Conservation (phyloP, 2,113 vertebrate species). For the Tursiops truncatus region DNA sequence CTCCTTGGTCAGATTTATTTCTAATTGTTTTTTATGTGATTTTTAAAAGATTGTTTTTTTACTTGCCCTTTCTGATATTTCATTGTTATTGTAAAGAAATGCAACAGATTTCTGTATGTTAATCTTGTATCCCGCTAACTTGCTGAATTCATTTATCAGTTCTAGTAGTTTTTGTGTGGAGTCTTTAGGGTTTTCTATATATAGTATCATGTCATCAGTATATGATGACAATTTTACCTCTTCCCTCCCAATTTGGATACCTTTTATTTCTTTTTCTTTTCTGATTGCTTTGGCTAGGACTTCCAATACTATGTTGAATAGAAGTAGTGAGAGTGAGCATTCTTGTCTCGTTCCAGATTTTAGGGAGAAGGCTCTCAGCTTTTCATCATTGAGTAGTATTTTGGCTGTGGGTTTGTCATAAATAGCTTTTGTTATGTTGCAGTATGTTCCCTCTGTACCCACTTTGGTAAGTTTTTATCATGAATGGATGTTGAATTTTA, state of each 20-base stretch:
- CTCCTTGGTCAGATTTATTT: neutral
- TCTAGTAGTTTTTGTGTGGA: neutral
- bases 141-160: neutral
- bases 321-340: neutral
- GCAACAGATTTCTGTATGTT: neutral
- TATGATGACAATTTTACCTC: neutral
- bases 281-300: neutral
- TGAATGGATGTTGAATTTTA: neutral
- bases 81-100: neutral
- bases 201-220: neutral
- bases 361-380: neutral
- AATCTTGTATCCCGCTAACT: neutral
- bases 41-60: neutral
- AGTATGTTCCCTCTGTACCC: neutral
- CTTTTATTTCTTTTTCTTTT: neutral
- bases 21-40: neutral
- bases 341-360: neutral
- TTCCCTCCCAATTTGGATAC: neutral
- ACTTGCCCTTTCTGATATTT: neutral
- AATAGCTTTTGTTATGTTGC: neutral
- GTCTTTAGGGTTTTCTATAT: neutral
- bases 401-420: neutral
- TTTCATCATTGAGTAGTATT: neutral
- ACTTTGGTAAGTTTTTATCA: neutral
- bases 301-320: neutral